Evolutionary conservation across 2,888 invertebrate genomes (phyloP), one percentile per base, ranked within the genome.

Genomic region (Callyntrura sp.): DNA sequence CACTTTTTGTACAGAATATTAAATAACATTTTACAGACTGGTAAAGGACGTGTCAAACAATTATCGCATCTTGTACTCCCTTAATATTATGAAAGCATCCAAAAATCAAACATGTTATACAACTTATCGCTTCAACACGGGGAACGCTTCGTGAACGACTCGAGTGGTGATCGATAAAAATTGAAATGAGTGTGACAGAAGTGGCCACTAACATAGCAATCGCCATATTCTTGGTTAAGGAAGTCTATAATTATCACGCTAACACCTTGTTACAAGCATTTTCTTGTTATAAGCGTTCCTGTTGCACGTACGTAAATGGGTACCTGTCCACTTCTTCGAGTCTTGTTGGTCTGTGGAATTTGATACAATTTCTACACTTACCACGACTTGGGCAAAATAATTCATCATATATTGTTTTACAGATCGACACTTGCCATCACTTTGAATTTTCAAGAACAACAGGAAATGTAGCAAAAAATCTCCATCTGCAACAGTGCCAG

Each of bases 381-480:
- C 51, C 12, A 4, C n/a, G 51, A 51, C 1, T n/a, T 51, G 8
- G 17, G 17, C 8, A 48, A 62, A 45, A 48, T 25, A 78, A 62
- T 48, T 23, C 23, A 60, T 76, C 14, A 65, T 70, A 57, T 70
- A 28, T 8, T 73, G 45, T 20, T 70, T 20, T 9, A 17, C 48
- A 20, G 48, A 73, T 25, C 25, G 14, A 28, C 48, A 23, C 25
- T 14, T 8, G 23, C 5, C 48, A 2, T 48, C 48, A 43, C 12
- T 76, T 51, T 76, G 1, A 48, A 65, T 78, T 48, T 85, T 78
- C 85, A 85, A 85, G 78, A 85, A 48, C 85, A 78, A 65, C 78
- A 85, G 85, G 78, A 85, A 85, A 85, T 78, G 85, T 17, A 23
- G 55, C 20, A 51, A 73, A 87, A 73, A 60, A 43, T 25, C 65